Percentiles rank a stretch among this genome's conserved stretches.
These are phyloP conservation scores for Cichlasoma orientale DNA, from an alignment of 2,797 vertebrate genomes.

Conservation along the genomic window DNA sequence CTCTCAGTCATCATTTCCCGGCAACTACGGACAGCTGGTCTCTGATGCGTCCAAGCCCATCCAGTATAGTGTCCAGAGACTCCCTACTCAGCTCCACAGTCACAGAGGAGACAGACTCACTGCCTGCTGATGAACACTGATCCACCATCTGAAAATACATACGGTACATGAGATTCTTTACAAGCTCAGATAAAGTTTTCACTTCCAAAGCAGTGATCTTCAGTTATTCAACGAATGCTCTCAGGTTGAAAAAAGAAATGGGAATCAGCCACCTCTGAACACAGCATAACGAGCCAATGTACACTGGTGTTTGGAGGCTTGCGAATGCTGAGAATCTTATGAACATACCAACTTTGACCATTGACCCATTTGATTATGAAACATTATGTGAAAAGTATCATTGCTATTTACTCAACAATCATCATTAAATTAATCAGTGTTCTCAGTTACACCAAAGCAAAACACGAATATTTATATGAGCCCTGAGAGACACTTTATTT, in stretches of 20 bases:
- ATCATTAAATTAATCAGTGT: too few species aligned
- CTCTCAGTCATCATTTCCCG: constrained; percentile 52
- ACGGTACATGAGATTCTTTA: background rate
- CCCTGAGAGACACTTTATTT: background rate
- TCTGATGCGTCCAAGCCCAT: constrained; percentile 92
- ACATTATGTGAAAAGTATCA: background rate
- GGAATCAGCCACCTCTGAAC: background rate
- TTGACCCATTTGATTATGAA: background rate
- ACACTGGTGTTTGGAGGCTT: background rate
- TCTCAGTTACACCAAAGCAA: background rate
- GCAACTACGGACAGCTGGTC: constrained; percentile 92
- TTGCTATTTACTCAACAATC: background rate
- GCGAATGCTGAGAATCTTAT: background rate
- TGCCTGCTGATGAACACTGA: constrained; percentile 9
- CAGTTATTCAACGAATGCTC: too few species aligned
- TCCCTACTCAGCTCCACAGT: constrained; percentile 92
- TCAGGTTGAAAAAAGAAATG: too few species aligned
- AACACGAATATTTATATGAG: background rate
- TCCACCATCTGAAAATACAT: constrained; percentile 74
- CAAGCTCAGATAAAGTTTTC: background rate
- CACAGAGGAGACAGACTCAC: constrained; percentile 76
- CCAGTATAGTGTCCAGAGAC: constrained; percentile 94
- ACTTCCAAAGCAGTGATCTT: background rate
- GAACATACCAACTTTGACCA: background rate
- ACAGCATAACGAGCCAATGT: background rate